A percentile compares a stretch with the other conserved stretches of the same genome.
phyloP scores from a whole-genome alignment of 2,888 invertebrate genomes.

The Brenthis ino region DNA sequence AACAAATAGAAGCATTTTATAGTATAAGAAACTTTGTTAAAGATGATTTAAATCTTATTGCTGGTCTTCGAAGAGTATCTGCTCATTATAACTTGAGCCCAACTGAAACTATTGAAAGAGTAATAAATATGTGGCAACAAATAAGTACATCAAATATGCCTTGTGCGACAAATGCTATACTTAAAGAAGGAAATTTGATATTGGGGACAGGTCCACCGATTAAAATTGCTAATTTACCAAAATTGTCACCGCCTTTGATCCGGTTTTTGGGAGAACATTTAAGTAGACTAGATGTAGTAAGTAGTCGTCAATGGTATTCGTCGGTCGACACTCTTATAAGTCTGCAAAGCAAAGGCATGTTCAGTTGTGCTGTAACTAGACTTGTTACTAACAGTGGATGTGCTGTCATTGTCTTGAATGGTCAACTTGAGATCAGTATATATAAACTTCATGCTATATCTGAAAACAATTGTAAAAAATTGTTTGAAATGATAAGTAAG shows the following conservation, averaged over 20 bases:
- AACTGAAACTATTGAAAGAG: constrained; percentile 40
- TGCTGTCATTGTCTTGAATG: constrained; percentile 44
- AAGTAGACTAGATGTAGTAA: constrained; percentile 38
- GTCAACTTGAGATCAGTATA: constrained; percentile 45
- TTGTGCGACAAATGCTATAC: constrained; percentile 29
- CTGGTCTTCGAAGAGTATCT: constrained; percentile 38
- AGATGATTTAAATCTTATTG: constrained; percentile 41
- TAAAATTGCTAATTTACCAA: constrained; percentile 39
- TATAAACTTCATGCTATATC: constrained; percentile 42
- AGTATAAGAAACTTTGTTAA: constrained; percentile 38
- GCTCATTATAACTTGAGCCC: constrained; percentile 37
- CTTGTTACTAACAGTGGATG: constrained; percentile 38
- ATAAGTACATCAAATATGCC: constrained; percentile 35
- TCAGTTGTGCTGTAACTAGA: constrained; percentile 40
- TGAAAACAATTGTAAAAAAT: constrained; percentile 30
- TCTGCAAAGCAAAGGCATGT: constrained; percentile 44
- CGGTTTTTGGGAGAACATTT: constrained; percentile 45
- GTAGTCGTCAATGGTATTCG: constrained; percentile 39
- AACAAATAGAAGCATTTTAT: constrained; percentile 42
- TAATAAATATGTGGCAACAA: constrained; percentile 41
- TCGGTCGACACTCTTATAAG: constrained; percentile 41
- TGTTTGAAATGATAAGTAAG: constrained; percentile 37
- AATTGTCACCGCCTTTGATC: constrained; percentile 40
- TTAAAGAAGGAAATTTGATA: constrained; percentile 41
- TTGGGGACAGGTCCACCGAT: constrained; percentile 45